These are phyloP conservation scores for Orchesella cincta DNA, from an alignment of 1,140 invertebrate genomes.

Conservation along the genomic window DNA sequence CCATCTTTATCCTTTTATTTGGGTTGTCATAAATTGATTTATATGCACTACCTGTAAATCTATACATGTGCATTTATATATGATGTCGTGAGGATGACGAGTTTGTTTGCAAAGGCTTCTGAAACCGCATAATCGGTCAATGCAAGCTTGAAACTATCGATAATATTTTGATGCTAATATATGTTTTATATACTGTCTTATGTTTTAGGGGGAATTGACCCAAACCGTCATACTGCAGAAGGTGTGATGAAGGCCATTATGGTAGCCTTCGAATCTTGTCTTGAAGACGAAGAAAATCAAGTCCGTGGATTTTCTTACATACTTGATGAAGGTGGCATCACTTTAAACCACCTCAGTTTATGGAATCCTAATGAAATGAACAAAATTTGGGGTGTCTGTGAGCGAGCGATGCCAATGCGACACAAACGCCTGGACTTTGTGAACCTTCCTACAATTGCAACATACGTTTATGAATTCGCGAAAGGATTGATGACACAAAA, in stretches of 20 bases:
- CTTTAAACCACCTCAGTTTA: conserved; percentile 53
- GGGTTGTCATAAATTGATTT: too few species aligned
- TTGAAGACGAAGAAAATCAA: conserved; percentile 80
- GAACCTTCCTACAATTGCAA: conserved; percentile 73
- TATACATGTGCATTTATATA: too few species aligned
- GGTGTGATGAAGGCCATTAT: conserved; percentile 78
- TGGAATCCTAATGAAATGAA: conserved; percentile 55
- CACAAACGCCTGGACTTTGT: conserved; percentile 81
- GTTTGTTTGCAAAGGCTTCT: too few species aligned
- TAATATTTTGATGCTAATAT: too few species aligned
- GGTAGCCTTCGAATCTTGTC: conserved; percentile 74
- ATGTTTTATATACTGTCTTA: too few species aligned
- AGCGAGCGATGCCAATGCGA: conserved; percentile 75
- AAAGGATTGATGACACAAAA: conserved; percentile 79
- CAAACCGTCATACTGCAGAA: conserved; percentile 72
- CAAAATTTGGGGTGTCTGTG: conserved; percentile 51
- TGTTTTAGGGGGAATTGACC: conserved; percentile 72
- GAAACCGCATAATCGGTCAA: too few species aligned
- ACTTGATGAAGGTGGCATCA: conserved; percentile 56
- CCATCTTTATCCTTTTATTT: too few species aligned
- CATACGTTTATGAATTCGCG: conserved; percentile 77
- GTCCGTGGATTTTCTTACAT: conserved; percentile 56
- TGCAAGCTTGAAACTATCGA: too few species aligned
- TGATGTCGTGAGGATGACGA: too few species aligned
- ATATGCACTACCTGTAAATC: too few species aligned